Evolutionary conservation across 1,140 invertebrate genomes (phyloP).

Genomic region (Nymphalis io): DNA sequence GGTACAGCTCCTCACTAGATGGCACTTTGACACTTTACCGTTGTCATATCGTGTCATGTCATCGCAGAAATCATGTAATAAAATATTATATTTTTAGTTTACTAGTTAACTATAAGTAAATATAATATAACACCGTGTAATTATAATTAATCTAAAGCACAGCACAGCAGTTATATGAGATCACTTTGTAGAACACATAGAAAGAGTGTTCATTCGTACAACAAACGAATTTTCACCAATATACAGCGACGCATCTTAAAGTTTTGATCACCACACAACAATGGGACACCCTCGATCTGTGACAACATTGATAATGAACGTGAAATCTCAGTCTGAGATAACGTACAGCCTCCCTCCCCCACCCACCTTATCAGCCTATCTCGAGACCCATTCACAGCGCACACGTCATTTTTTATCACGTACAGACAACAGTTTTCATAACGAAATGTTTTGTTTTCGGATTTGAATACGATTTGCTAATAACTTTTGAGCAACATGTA

Average conservation of each 20-base stretch:
- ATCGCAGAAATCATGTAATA: too few relatives aligned
- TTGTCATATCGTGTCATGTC: too few relatives aligned
- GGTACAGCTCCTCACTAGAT: too few relatives aligned
- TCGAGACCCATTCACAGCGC: conserved; percentile 44
- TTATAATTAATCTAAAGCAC: too few relatives aligned
- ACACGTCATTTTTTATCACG: conserved; percentile 56
- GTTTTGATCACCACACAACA: conserved; percentile 34
- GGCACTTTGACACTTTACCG: too few relatives aligned
- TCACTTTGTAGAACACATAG: not conserved
- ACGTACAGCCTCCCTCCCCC: conserved; percentile 40
- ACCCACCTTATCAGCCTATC: conserved; percentile 52
- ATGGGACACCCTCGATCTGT: conserved; percentile 42
- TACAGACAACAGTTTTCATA: conserved; percentile 30
- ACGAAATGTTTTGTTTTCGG: conserved; percentile 26
- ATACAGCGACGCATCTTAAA: conserved; percentile 36
- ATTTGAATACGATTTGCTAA: conserved; percentile 6
- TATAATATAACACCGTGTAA: too few relatives aligned
- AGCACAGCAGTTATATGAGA: too few relatives aligned
- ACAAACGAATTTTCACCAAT: conserved; percentile 12
- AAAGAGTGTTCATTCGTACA: not conserved
- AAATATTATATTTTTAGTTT: too few relatives aligned
- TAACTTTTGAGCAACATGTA: not conserved
- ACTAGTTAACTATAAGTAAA: too few relatives aligned
- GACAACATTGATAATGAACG: conserved; percentile 65
- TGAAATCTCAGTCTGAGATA: conserved; percentile 65